Base-by-base conservation (phyloP, 2,797 vertebrate species). In the Loriculus beryllinus region DNA sequence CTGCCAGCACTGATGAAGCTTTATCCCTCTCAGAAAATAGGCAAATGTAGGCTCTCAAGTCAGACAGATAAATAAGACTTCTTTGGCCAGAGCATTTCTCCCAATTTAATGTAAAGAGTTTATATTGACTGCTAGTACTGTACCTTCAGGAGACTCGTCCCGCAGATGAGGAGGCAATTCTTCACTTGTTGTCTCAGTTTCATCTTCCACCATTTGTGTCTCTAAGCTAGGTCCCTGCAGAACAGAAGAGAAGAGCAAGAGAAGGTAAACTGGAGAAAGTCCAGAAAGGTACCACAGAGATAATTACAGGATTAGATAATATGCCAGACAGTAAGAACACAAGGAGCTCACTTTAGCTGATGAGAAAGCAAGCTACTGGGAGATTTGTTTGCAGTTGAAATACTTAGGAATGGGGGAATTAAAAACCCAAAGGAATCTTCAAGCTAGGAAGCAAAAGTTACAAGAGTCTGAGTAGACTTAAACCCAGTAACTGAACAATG, bases 81-180 rank as follows among this genome's bases (percentile, higher is more conserved):
- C 56, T 17, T 71, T 37, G 45, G 48, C 12, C 80, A 94, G 87
- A 92, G 68, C 3, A 31, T 37, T 51, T 76, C 56, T 56, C 6
- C 7, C 45, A 63, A 11, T 40, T 77, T 72, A 80, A 63, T 14
- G 37, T 33, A n/a, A 57, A 82, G 72, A 72, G 49, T 77, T 91
- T 54, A n/a, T 48, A 70, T 1, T 29, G 78, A 65, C 37, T 65
- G 43, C 52, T 29, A 62, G 69, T 29, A 94, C 72, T 67, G 71
- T 86, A 85, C 84, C 88, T 93, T 96, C 65, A 0, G 93, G 86
- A 91, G 93, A 86, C 52, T 95, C 95, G 76, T 95, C 95, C 82
- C 4, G 90, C 79, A 96, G 82, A 64, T 87, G 74, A 86, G 83
- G n/a, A 9, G 63, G 67, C 57, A 79, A 67, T 70, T 88, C 92